These are phyloP conservation scores for Dysidea cf. avara DNA, from an alignment of 37 sponge, comb jelly and placozoan genomes.

Conservation along the genomic window DNA sequence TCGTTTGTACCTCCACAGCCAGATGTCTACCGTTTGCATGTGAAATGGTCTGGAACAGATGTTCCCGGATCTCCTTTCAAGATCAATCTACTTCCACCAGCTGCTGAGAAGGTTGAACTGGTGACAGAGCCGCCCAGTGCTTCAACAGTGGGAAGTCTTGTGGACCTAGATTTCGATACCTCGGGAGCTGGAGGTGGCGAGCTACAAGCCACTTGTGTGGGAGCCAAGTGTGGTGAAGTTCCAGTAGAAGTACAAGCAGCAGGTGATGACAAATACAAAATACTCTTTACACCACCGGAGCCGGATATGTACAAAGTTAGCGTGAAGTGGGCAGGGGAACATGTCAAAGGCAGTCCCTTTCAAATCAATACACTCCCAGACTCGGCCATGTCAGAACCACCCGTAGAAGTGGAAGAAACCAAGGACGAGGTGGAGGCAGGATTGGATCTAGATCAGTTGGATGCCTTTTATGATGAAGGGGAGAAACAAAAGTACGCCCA, in stretches of 20 bases:
- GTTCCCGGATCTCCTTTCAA: conserved; percentile 58
- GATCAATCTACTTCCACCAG: conserved; percentile 53
- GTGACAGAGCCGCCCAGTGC: conserved; percentile 46
- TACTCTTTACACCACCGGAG: conserved; percentile 8
- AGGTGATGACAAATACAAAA: conserved; percentile 7
- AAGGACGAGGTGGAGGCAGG: too few species aligned
- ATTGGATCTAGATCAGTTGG: too few species aligned
- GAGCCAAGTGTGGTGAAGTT: background rate
- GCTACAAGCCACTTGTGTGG: background rate
- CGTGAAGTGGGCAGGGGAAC: conserved; percentile 39
- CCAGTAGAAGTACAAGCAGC: background rate
- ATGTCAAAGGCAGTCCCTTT: conserved; percentile 61
- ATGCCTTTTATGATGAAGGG: too few species aligned
- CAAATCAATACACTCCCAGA: conserved; percentile 36
- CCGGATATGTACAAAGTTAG: conserved; percentile 19
- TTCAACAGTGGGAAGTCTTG: background rate
- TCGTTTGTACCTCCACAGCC: conserved; percentile 41
- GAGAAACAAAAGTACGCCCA: too few species aligned
- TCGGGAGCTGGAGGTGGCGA: conserved; percentile 18
- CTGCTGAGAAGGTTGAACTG: conserved; percentile 35
- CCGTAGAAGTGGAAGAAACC: too few species aligned
- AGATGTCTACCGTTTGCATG: conserved; percentile 52
- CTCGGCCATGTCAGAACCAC: background rate
- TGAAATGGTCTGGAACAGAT: conserved; percentile 53
- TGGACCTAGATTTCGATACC: conserved; percentile 33